These are phyloP conservation scores for Lutjanus campechanus DNA, from an alignment of 2,797 vertebrate genomes.

Conservation along the genomic window DNA sequence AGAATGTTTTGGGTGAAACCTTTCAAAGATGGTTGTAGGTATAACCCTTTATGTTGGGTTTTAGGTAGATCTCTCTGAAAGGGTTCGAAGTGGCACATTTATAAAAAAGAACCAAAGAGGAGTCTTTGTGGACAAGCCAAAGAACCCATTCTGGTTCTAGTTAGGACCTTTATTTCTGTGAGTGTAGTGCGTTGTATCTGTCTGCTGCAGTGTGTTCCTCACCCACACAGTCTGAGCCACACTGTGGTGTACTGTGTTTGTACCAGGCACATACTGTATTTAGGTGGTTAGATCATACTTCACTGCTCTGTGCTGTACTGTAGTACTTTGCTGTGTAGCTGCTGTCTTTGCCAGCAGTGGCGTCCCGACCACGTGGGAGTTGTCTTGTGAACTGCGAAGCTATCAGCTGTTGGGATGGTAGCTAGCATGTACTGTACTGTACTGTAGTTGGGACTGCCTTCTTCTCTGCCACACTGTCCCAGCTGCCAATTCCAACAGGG, in stretches of 20 bases:
- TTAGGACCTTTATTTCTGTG: too few relatives aligned
- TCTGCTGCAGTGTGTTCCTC: slow-evolving; percentile 20
- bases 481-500: slow-evolving; percentile 31
- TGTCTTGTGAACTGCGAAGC: slow-evolving; percentile 46
- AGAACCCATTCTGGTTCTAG: too few relatives aligned
- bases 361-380: slow-evolving; percentile 33
- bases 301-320: slow-evolving; percentile 27
- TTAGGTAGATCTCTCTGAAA: too few relatives aligned
- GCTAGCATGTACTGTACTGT: slow-evolving; percentile 38
- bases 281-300: slow-evolving; percentile 31
- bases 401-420: slow-evolving; percentile 54
- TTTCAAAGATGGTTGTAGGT: too few relatives aligned
- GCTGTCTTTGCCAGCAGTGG: slow-evolving; percentile 36
- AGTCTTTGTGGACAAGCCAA: too few relatives aligned
- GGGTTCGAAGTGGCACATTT: too few relatives aligned
- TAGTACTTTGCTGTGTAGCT: slow-evolving; percentile 25
- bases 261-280: slow-evolving; percentile 43
- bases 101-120: too few relatives aligned
- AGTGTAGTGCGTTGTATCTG: slow-evolving; percentile 17
- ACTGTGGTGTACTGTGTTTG: slow-evolving; percentile 46
- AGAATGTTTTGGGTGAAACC: too few relatives aligned
- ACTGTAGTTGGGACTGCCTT: slow-evolving; percentile 28
- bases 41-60: too few relatives aligned
- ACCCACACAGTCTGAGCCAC: slow-evolving; percentile 44
- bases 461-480: slow-evolving; percentile 7